Evolutionary conservation across 1,140 invertebrate genomes (phyloP), one percentile per base, ranked within the genome.

Genomic region (Theocolax elegans): DNA sequence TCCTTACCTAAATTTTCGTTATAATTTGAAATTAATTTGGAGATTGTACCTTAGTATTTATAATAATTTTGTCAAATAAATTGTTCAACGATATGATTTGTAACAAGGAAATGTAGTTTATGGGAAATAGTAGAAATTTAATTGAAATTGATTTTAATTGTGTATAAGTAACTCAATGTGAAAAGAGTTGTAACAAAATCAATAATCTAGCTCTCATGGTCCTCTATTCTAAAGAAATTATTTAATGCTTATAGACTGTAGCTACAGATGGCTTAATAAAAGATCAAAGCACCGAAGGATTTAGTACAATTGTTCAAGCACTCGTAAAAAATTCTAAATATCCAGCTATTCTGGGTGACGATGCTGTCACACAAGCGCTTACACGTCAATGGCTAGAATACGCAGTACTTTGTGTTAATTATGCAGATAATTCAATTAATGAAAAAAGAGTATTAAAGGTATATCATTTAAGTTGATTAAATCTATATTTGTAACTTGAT

Each of bases 381-480:
- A 79, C 78, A 3, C 75, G 74, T 38, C 88, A 89, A 63, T 89
- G 87, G 88, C 76, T 89, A 19, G 88, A 89, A 72, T 89, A 87
- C 76, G 80, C 83, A 0, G 79, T 85, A 3, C 72, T 88, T 13
- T 88, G 84, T 73, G 76, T 87, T 10, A 86, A 85, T 76, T 85
- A 86, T 65, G 86, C 84, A 8, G 86, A 87, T 38, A 80, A 77
- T 71, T 76, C 86, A 8, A 35, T 31, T 1, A 82, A 81, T 71
- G 64, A 76, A 6, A 81, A 73, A 72, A 76, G 75, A 78, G 73
- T 86, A 3, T 77, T 86, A 38, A 80, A 82, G 77, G 84, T 83
- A 51, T 21, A 66, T n/a, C 67, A 60, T 23, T 46, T 62, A 19
- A 35, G 10, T 38, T 58, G 7, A 62, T 38, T 62, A 8, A 35